Evolutionary conservation across 1,140 invertebrate genomes (phyloP), one percentile per base, ranked within the genome.

Genomic region (Drosophila quadrilineata): DNA sequence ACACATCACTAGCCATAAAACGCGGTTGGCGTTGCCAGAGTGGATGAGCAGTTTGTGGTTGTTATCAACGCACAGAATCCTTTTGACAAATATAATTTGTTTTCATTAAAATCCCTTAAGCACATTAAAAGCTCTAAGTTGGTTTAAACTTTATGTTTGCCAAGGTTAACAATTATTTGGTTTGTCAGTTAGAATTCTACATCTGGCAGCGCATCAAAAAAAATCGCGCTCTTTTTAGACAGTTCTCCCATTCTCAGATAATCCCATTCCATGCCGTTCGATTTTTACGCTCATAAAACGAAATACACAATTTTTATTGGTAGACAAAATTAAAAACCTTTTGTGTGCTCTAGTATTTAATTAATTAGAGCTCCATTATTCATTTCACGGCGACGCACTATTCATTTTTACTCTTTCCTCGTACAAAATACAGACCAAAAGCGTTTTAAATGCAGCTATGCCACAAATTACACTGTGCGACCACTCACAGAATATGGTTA

Each of bases 221-320:
- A 35, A 50, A 45, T 59, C 28, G 54, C 62, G 62, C 62, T 59
- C 62, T 65, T 65, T 65, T 65, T 45, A 43, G 45, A 36, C 45
- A 65, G 62, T 36, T 33, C 60, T 49, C 45, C 54, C 28, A 21
- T 17, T 12, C 35, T 28, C 36, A 16, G 4, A 10, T 1, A 16
- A 10, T 48, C 40, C 19, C 31, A 48, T 48, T 21, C 17, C 5
- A 10, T 48, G 41, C 19, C 31, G 40, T 48, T 21, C 17, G 21
- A 63, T 45, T 62, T 56, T 14, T 49, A 57, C 10, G 53, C 53
- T 40, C 26, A 48, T 52, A 40, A 38, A 56, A 26, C 31, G 19
- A 57, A 33, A 57, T 10, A 14, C n/a, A 48, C n/a, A 6, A 9
- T 24, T 26, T 28, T n/a, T n/a, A n/a, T n/a, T n/a, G n/a, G n/a